Conservation (phyloP, 2,888 invertebrate species). For the Eretmocerus hayati region DNA sequence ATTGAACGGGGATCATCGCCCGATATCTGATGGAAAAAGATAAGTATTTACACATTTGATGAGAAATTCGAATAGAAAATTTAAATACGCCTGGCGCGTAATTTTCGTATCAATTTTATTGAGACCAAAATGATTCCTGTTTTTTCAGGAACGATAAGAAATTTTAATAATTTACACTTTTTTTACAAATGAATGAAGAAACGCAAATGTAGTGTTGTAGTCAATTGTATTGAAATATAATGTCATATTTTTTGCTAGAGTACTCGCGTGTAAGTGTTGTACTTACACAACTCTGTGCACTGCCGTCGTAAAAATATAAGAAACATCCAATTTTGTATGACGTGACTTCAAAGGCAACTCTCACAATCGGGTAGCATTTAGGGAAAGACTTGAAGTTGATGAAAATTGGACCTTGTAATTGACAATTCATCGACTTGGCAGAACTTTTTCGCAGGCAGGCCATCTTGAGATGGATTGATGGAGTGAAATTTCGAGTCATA, state of each 20-base stretch:
- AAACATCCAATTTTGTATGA: slow-evolving; percentile 17
- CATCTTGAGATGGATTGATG: too few relatives aligned
- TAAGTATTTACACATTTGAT: too few relatives aligned
- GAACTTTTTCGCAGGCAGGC: too few relatives aligned
- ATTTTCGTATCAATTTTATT: slow-evolving; percentile 13
- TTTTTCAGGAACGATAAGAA: slow-evolving; percentile 8
- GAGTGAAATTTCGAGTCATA: too few relatives aligned
- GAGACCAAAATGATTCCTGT: background rate
- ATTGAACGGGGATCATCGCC: too few relatives aligned
- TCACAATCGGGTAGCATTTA: background rate
- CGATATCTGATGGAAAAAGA: too few relatives aligned
- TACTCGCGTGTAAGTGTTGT: slow-evolving; percentile 16
- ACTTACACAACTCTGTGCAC: slow-evolving; percentile 33
- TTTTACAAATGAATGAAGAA: slow-evolving; percentile 12
- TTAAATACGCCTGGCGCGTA: slow-evolving; percentile 1
- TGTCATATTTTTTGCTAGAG: slow-evolving; percentile 14
- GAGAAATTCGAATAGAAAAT: slow-evolving; percentile 11
- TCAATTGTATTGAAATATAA: slow-evolving; percentile 14
- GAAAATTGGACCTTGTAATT: too few relatives aligned
- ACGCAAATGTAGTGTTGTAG: background rate
- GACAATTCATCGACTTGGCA: too few relatives aligned
- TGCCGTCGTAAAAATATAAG: slow-evolving; percentile 39
- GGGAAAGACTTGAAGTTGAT: too few relatives aligned
- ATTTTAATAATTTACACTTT: slow-evolving; percentile 14
- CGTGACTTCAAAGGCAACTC: background rate